Evolutionary conservation across 1,140 invertebrate species (phyloP).

Genomic region (Sipha flava): DNA sequence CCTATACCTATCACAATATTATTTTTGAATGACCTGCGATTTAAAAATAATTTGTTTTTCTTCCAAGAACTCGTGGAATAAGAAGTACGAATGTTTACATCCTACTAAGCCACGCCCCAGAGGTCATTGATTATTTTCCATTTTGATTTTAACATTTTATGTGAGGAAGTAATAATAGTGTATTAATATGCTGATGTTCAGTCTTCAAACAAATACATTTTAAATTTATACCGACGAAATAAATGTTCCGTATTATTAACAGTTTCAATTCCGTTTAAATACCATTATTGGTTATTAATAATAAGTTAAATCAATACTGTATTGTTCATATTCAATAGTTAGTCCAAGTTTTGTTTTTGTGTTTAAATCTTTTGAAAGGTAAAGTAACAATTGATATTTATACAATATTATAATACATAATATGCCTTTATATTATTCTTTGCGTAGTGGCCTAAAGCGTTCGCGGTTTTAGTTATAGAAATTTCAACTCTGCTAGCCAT

Average conservation of each 20-base stretch:
- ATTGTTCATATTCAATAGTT: not conserved
- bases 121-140: constrained; percentile 28
- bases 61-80: not conserved
- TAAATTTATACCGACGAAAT: too few relatives aligned
- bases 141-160: not conserved
- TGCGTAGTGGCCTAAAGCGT: not conserved
- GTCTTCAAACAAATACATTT: too few relatives aligned
- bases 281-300: too few relatives aligned
- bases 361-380: not conserved
- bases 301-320: not conserved
- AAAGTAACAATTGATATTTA: not conserved
- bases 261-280: too few relatives aligned
- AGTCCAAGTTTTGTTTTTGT: not conserved
- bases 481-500: not conserved
- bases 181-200: too few relatives aligned
- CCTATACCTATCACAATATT: too few relatives aligned
- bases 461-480: not conserved
- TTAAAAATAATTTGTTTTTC: not conserved
- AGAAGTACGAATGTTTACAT: constrained; percentile 6
- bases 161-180: too few relatives aligned
- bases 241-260: too few relatives aligned
- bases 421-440: not conserved
- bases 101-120: not conserved
- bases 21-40: too few relatives aligned
- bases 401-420: not conserved